Evolutionary conservation across 2,113 vertebrate species (phyloP).

Genomic region (Colinus virginianus): DNA sequence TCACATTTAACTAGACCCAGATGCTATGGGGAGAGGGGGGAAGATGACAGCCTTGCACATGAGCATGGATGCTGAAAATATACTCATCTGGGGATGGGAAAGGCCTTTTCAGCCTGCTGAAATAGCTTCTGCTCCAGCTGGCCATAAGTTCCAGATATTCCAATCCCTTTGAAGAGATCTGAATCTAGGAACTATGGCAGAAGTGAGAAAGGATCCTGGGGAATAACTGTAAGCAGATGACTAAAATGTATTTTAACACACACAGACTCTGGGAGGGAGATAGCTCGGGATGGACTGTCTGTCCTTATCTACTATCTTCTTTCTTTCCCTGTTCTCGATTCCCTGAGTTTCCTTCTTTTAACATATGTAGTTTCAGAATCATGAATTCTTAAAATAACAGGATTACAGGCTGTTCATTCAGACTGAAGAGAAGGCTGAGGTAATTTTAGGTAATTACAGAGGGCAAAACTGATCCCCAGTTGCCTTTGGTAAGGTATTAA

Average conservation of each 20-base stretch:
- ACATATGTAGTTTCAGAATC: background rate
- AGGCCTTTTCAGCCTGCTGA: background rate
- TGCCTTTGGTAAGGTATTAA: slow-evolving; percentile 42
- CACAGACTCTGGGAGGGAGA: background rate
- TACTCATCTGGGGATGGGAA: background rate
- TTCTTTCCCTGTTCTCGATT: background rate
- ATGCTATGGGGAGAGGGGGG: background rate
- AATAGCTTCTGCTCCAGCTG: background rate
- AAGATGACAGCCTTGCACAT: background rate
- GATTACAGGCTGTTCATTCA: background rate
- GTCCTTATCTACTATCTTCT: background rate
- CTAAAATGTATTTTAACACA: background rate
- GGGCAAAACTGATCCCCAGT: slow-evolving; percentile 20
- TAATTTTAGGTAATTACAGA: slow-evolving; percentile 56
- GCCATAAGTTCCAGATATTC: background rate
- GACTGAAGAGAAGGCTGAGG: slow-evolving; percentile 9
- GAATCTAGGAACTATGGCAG: background rate
- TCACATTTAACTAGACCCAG: background rate
- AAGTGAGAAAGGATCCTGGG: background rate
- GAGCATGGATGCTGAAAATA: background rate
- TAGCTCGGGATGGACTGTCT: background rate
- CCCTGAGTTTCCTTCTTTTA: background rate
- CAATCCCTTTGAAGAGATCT: background rate
- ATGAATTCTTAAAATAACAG: background rate
- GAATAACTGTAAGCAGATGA: background rate